Percentiles rank a stretch among this genome's conserved stretches.
phyloP scores from a whole-genome alignment of 2,888 invertebrate species.

The Onthophagus sagittarius region DNA sequence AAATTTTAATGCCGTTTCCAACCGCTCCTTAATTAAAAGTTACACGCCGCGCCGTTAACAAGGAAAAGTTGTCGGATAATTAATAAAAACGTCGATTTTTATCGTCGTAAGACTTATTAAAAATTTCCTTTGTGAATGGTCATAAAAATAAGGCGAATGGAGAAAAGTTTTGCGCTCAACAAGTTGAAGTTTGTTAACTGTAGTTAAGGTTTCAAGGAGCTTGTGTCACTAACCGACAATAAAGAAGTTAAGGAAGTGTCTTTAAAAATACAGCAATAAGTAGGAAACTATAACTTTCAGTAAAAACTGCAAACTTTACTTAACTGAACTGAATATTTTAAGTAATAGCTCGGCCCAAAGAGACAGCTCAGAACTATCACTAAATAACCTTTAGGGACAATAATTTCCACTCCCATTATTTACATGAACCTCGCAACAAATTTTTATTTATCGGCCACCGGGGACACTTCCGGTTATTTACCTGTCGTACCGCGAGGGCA shows the following conservation, averaged over 20 bases:
- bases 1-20: neutral
- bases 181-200: neutral
- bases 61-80: neutral
- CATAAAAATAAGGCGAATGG: neutral
- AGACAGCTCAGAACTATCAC: neutral
- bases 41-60: neutral
- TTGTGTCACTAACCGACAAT: neutral
- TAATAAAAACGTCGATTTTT: neutral
- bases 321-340: neutral
- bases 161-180: neutral
- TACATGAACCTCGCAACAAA: conserved; percentile 20
- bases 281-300: neutral
- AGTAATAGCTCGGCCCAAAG: neutral
- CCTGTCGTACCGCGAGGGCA: neutral
- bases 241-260: neutral
- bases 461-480: neutral
- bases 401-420: conserved; percentile 19
- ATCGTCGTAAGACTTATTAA: neutral
- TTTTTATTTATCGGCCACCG: conserved; percentile 20
- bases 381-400: neutral
- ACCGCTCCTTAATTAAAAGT: neutral
- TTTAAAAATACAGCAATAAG: neutral
- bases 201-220: neutral
- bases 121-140: neutral
- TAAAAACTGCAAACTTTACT: neutral